Conservation (phyloP, 2,888 invertebrate species). For the Hermaeophaga mercurialis region DNA sequence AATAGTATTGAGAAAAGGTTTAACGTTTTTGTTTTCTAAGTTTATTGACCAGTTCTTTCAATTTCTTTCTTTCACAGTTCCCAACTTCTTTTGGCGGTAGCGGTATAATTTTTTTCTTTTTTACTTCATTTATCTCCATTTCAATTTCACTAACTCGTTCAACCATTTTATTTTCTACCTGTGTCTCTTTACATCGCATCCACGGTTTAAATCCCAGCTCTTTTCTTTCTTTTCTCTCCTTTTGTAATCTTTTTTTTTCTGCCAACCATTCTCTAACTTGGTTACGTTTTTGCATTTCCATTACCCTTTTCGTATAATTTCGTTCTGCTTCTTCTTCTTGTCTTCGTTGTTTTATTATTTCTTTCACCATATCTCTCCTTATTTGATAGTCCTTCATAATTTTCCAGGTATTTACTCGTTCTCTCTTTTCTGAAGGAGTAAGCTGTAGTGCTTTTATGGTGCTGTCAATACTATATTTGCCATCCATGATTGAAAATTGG, state of each 20-base stretch:
- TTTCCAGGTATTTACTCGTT: background rate
- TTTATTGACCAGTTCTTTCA: too few relatives aligned
- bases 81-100: too few relatives aligned
- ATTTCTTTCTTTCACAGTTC: too few relatives aligned
- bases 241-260: background rate
- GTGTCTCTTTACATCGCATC: background rate
- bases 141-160: background rate
- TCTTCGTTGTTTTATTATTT: background rate
- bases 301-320: background rate
- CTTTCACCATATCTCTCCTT: background rate
- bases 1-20: too few relatives aligned
- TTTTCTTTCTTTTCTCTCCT: background rate
- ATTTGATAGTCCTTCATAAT: background rate
- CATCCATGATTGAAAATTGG: background rate
- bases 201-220: too few relatives aligned
- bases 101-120: too few relatives aligned
- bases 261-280: background rate
- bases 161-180: background rate
- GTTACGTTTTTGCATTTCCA: background rate
- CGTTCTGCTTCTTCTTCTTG: background rate
- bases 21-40: too few relatives aligned
- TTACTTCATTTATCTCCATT: background rate
- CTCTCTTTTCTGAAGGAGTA: background rate
- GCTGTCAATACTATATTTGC: background rate
- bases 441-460: background rate